Base-by-base conservation (phyloP, 2,797 vertebrate genomes). In the Hafferia zeledoni region DNA sequence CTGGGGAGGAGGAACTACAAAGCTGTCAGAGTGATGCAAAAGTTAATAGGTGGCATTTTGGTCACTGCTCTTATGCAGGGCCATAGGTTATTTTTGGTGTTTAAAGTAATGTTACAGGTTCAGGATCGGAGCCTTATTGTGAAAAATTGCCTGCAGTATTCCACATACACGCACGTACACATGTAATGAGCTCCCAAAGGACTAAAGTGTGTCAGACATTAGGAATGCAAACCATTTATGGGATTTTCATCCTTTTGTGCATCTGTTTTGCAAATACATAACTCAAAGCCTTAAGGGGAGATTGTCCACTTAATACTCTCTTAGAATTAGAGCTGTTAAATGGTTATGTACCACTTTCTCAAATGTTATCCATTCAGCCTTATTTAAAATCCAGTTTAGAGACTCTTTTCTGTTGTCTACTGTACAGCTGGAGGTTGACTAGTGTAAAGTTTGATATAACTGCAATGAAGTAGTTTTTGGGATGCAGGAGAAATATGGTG, bases 191-290 rank as follows among this genome's bases (percentile, higher is more conserved):
- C 9, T 93, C 68, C 91, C 64, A n/a, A 61, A 55, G 2, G 25
- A 56, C 41, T 79, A 30, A 86, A 37, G 49, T 60, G 33, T 94
- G 55, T 93, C 78, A 85, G 31, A 24, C 67, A 44, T 55, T 57
- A 74, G 50, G n/a, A 91, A 80, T 86, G 49, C 79, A 91, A 91
- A 52, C 57, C 19, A 31, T 67, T 87, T 89, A 77, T 84, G 70
- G 80, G 88, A 39, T 90, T 92, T 95, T 67, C 56, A 53, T 85
- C 44, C 16, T 5, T 70, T 84, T 0, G 0, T 63, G 24, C 27
- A 41, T 89, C 67, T 92, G 65, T 92, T 78, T 82, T 82, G 55
- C 46, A 72, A 83, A 84, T 64, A 57, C 46, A 37, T 41, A 88
- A 31, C 69, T 94, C 17, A 47, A 25, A 93, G 55, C 70, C 64